Conservation (phyloP, 2,888 invertebrate species). For the Eustalomyia histrio region DNA sequence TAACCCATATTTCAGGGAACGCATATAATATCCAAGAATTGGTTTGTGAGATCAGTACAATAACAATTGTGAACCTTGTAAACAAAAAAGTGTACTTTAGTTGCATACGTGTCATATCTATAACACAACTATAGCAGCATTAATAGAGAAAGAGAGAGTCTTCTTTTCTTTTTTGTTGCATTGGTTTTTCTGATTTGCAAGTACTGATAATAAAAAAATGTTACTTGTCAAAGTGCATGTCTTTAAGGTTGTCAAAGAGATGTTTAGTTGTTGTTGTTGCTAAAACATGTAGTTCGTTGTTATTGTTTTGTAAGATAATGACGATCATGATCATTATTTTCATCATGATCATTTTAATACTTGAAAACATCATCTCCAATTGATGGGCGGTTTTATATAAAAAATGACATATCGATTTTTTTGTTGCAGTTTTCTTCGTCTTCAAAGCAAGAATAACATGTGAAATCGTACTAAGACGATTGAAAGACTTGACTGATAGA, state of each 20-base stretch:
- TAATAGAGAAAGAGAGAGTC: conserved; percentile 38
- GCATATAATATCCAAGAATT: no score
- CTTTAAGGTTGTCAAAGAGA: conserved; percentile 55
- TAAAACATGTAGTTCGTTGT: conserved; percentile 46
- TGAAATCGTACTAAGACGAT: conserved; percentile 55
- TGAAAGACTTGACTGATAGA: conserved; percentile 40
- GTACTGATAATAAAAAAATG: conserved; percentile 59
- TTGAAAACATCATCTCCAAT: conserved; percentile 50
- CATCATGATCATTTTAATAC: conserved; percentile 52
- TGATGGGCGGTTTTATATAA: conserved; percentile 64
- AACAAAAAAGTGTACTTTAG: conserved; percentile 27
- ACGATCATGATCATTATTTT: conserved; percentile 56
- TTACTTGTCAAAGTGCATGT: conserved; percentile 64
- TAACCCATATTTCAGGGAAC: no score
- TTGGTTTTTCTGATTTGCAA: conserved; percentile 54
- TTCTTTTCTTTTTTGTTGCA: conserved; percentile 28
- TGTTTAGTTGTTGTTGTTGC: conserved; percentile 44
- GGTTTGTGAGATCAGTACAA: no score
- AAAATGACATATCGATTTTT: conserved; percentile 61
- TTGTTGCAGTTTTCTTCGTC: conserved; percentile 14
- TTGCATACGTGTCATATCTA: background rate
- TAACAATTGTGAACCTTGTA: no score
- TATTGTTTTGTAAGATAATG: conserved; percentile 51
- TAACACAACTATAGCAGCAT: background rate
- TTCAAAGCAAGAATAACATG: conserved; percentile 44